Conservation (phyloP, 2,113 vertebrate genomes). For the Indri indri region DNA sequence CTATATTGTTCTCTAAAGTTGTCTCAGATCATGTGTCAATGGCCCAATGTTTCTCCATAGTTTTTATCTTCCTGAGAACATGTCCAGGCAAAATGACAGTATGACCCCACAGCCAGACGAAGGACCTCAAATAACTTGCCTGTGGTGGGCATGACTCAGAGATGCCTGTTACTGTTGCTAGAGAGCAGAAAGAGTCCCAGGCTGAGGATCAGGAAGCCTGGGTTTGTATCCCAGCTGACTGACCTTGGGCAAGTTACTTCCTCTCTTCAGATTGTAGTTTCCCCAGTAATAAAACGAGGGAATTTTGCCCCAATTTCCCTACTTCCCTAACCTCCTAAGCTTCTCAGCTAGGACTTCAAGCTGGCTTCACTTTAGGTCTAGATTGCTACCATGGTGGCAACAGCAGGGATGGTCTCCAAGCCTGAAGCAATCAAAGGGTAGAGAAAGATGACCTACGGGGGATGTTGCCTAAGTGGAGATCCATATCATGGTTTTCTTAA, state of each 20-base stretch:
- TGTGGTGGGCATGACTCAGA: background rate
- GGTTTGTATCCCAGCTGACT: background rate
- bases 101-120: background rate
- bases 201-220: background rate
- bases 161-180: background rate
- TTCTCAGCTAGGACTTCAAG: background rate
- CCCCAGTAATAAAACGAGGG: background rate
- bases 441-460: background rate
- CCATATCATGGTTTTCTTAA: background rate
- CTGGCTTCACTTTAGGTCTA: background rate
- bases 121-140: background rate
- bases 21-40: background rate
- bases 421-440: background rate
- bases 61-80: conserved; percentile 8
- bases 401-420: background rate
- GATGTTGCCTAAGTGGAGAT: background rate
- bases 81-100: background rate
- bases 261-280: background rate
- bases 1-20: background rate
- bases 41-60: background rate
- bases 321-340: background rate
- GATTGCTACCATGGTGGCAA: too few species aligned
- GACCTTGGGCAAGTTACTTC: background rate
- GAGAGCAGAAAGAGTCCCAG: background rate
- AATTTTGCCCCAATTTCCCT: background rate